Conservation (phyloP, 2,888 invertebrate genomes). For the Cheilosia vernalis region DNA sequence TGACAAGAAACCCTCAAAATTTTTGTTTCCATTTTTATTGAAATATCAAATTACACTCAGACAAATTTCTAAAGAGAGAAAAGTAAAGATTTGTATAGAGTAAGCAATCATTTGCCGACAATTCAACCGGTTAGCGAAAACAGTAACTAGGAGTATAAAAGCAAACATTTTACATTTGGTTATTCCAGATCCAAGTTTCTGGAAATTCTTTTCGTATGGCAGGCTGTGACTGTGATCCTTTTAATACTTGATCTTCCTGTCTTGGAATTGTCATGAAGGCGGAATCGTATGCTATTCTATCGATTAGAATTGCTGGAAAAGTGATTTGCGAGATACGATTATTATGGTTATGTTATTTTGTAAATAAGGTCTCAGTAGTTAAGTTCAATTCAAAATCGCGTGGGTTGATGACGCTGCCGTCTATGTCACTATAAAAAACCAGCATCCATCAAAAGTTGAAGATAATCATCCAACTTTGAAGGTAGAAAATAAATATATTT, state of each 20-base stretch:
- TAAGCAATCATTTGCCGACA: neutral
- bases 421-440: no score
- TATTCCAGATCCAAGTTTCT: constrained; percentile 88
- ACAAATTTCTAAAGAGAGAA: neutral
- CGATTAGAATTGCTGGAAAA: constrained; percentile 4
- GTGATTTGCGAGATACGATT: neutral
- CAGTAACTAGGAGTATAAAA: neutral
- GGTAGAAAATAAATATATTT: no score
- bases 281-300: constrained; percentile 7
- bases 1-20: constrained; percentile 35
- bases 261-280: neutral
- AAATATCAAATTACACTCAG: no score
- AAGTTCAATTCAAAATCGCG: no score
- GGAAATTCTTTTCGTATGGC: constrained; percentile 86
- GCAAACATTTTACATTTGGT: constrained; percentile 22
- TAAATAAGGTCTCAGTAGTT: no score
- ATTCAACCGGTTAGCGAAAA: neutral
- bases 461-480: no score
- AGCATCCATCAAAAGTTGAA: no score
- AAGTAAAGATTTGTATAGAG: neutral
- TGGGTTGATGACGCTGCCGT: no score
- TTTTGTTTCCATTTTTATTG: no score
- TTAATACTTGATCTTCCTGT: no score
- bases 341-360: neutral
- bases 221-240: neutral